phyloP scores from a whole-genome alignment of 1,140 invertebrate species.

The Teleogryllus occipitalis region DNA sequence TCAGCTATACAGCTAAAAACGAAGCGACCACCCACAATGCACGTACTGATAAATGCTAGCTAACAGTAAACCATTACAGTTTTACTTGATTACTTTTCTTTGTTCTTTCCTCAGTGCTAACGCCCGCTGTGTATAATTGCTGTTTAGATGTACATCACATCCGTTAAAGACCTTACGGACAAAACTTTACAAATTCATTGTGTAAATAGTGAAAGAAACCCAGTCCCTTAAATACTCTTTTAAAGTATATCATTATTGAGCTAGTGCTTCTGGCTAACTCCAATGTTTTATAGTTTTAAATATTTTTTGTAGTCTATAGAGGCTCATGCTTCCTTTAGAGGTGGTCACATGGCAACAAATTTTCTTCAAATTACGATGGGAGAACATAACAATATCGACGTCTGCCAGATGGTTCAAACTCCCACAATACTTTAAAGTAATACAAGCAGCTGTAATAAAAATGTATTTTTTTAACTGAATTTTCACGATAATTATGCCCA shows the following conservation, averaged over 20 bases:
- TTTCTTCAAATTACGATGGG: background rate
- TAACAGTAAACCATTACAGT: too few relatives aligned
- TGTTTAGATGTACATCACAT: slow-evolving; percentile 1
- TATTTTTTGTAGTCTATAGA: background rate
- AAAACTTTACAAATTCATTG: background rate
- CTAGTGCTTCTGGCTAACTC: background rate
- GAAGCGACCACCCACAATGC: too few relatives aligned
- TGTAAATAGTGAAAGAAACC: background rate
- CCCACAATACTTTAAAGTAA: too few relatives aligned
- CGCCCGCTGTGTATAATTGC: background rate
- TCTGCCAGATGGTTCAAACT: too few relatives aligned
- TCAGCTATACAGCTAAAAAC: too few relatives aligned
- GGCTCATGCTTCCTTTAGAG: background rate
- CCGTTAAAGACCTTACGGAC: background rate
- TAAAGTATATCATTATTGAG: background rate
- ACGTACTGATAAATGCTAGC: too few relatives aligned
- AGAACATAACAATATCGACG: too few relatives aligned
- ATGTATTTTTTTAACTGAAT: too few relatives aligned
- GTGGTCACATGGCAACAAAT: background rate
- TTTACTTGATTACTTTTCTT: background rate
- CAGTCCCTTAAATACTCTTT: background rate
- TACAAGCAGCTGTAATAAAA: too few relatives aligned
- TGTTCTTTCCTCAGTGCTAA: background rate
- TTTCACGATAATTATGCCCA: too few relatives aligned
- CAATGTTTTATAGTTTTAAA: background rate